Conservation (phyloP, 2,797 vertebrate species). For the Tapera naevia region DNA sequence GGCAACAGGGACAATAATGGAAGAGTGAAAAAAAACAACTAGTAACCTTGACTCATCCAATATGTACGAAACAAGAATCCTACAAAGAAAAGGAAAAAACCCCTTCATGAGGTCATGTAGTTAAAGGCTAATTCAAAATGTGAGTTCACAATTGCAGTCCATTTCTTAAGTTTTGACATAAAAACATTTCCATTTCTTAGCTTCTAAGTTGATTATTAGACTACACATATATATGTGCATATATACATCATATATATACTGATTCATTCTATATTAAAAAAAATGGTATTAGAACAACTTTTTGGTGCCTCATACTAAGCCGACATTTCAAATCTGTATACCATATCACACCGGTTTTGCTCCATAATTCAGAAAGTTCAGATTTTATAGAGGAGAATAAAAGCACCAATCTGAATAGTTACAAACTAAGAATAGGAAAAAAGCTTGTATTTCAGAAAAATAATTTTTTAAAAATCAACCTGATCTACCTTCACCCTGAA, state of each 20-base stretch:
- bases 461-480: neutral
- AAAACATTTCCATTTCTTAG: neutral
- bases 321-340: neutral
- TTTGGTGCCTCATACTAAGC: neutral
- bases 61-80: neutral
- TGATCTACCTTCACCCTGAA: neutral
- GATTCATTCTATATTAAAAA: neutral
- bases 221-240: neutral
- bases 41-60: neutral
- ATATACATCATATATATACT: no score
- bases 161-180: neutral
- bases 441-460: neutral
- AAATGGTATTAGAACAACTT: neutral
- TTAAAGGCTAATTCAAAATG: neutral
- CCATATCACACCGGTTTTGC: neutral
- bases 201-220: neutral
- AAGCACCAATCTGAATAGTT: neutral
- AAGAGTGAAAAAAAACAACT: neutral
- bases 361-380: neutral
- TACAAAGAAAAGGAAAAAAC: neutral
- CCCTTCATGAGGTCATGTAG: neutral
- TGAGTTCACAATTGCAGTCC: neutral
- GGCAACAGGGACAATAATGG: neutral
- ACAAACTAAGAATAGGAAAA: neutral
- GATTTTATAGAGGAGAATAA: neutral